Base-by-base conservation (phyloP, 2,888 invertebrate genomes). In the Copidosoma aretas region DNA sequence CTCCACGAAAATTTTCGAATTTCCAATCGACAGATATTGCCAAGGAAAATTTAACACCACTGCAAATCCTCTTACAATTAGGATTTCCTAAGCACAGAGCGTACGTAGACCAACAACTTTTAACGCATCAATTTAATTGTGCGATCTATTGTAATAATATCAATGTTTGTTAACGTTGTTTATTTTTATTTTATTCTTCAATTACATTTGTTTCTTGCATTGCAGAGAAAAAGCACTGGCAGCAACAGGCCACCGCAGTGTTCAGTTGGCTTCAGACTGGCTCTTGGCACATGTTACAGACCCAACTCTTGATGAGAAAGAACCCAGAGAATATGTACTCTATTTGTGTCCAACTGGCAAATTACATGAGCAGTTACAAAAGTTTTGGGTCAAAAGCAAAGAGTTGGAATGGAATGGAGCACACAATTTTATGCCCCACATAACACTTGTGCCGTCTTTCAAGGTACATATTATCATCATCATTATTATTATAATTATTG, bases 181-280 rank as follows among this genome's bases (percentile, higher is more conserved):
- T n/a, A n/a, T n/a, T n/a, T n/a, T n/a, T n/a, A n/a, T n/a, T n/a
- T n/a, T n/a, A n/a, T n/a, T n/a, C n/a, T n/a, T n/a, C n/a, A n/a
- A n/a, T n/a, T n/a, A n/a, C n/a, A n/a, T n/a, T n/a, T n/a, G n/a
- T n/a, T n/a, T n/a, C n/a, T n/a, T n/a, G n/a, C n/a, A n/a, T 70
- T 85, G 85, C 64, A 95, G 95, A 53, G 91, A 94, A 81, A 96
- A 95, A 81, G 95, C 95, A 8, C 84, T 96, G 71, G 94, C 95
- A 19, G 94, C 95, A 14, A 96, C 95, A 4, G 95, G 95, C 21
- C 91, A 95, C 82, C 88, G 92, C 68, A 93, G 94, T 71, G 93
- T 94, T 32, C 94, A 95, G 82, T 86, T 94, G 71, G 95, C 95
- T 12, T 93, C 94, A 0, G 95, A 95, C 81, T 96, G 95, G 96